Base-by-base conservation (phyloP, 1,140 invertebrate genomes). In the Trichonephila inaurata region DNA sequence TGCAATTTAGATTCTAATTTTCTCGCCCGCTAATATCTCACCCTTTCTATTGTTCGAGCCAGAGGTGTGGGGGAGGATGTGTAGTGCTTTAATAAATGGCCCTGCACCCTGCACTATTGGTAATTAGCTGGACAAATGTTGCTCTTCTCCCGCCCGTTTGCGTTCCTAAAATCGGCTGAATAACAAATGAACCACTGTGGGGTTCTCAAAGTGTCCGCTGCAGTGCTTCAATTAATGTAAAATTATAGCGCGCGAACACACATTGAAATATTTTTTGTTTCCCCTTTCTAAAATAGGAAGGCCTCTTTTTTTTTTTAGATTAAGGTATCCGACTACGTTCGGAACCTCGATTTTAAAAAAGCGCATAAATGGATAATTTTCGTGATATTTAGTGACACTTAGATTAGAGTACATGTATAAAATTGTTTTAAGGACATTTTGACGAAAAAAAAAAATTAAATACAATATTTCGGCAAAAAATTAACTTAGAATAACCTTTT, bases 1-100 rank as follows among this genome's bases (percentile, higher is more conserved):
- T 92, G 90, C 62, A 92, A 92, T 92, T 92, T 92, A 64, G 90
- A 92, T 92, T 92, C 90, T 92, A 92, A 92, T 92, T 92, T 83
- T 62, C 77, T 85, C 77, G 77, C 77, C 77, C 81, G 60, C 81
- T 83, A 85, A 85, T 61, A 85, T 85, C 83, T 91, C 89, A 91
- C 89, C 89, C 89, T 82, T 91, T 81, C 60, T 40, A 33, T 82
- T 89, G 33, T 89, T 77, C 72, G 51, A 51, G 51, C 51, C 10
- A 51, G 51, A 19, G 83, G 83, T 40, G 69, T 10, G 24, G 72
- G 72, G 24, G 33, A 10, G 72, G 83, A 51, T 19, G 83, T 60
- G 40, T 24, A 61, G 51, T 61, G 83, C 83, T 24, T 85, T 85
- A 85, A 85, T 85, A 85, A 85, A 85, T 85, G 83, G 58, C 60